These are phyloP conservation scores for Leptopilina myrica DNA, from an alignment of 2,888 invertebrate genomes.

Conservation along the genomic window DNA sequence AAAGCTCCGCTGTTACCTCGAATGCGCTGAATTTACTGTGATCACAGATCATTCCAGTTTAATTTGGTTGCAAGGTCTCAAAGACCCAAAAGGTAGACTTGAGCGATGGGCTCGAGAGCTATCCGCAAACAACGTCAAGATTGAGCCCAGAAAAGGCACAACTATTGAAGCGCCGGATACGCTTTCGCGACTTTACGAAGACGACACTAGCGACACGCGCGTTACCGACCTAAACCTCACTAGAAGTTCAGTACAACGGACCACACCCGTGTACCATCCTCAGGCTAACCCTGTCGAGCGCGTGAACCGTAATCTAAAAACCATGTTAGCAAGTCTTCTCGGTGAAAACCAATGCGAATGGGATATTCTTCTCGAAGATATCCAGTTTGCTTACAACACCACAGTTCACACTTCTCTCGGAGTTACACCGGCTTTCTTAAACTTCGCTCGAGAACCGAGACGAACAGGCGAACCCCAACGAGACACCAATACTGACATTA, in stretches of 20 bases:
- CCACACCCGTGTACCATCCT: background rate
- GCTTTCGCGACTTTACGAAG: constrained; percentile 4
- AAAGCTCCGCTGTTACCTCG: too few species aligned
- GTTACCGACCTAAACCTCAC: too few species aligned
- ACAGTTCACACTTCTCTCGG: background rate
- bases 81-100: constrained; percentile 54
- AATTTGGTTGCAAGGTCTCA: constrained; percentile 53
- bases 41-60: too few species aligned
- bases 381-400: constrained; percentile 16
- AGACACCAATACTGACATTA: background rate
- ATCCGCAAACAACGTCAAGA: background rate
- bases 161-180: background rate
- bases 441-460: background rate
- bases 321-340: background rate
- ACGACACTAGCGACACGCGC: too few species aligned
- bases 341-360: background rate
- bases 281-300: background rate
- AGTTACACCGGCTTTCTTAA: background rate
- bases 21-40: too few species aligned
- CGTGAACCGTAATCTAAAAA: background rate
- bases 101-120: constrained; percentile 51
- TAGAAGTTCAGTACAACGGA: background rate
- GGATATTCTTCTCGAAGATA: background rate
- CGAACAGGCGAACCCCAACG: background rate
- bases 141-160: constrained; percentile 2